These are phyloP conservation scores for Anguilla obscura DNA, from an alignment of 2,797 vertebrate genomes.

Conservation along the genomic window DNA sequence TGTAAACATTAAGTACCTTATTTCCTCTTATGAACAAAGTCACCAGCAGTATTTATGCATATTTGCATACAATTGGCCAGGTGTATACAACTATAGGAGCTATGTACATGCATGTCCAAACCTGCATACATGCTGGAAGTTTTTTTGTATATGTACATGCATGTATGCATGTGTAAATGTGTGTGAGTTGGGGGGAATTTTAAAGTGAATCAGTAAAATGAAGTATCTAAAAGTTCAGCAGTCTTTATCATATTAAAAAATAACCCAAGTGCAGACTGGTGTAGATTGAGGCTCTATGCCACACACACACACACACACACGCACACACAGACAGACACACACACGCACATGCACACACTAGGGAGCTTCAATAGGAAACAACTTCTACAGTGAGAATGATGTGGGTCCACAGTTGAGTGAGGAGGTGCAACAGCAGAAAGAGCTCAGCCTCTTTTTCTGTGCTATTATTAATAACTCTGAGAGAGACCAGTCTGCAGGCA, in stretches of 20 bases:
- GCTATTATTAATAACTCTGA: constrained; percentile 14
- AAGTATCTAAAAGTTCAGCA: not conserved
- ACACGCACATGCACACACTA: constrained; percentile 10
- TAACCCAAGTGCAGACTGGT: not conserved
- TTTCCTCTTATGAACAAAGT: not conserved
- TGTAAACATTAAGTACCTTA: no score
- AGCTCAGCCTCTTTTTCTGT: not conserved
- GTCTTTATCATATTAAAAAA: not conserved
- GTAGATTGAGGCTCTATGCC: not conserved
- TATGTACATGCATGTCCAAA: not conserved
- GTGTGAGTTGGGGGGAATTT: not conserved
- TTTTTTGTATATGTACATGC: not conserved
- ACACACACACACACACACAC: not conserved
- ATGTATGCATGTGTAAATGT: not conserved
- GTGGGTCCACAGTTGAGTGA: not conserved
- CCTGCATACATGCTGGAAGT: not conserved
- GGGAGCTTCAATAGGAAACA: not conserved
- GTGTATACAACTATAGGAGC: not conserved
- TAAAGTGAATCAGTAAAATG: not conserved
- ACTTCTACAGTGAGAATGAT: not conserved
- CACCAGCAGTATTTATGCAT: not conserved
- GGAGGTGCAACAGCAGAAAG: not conserved
- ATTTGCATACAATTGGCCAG: not conserved
- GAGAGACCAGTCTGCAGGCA: not conserved
- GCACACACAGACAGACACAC: constrained; percentile 24